phyloP scores from a whole-genome alignment of 1,140 invertebrate species.

The Scaptomyza montana region DNA sequence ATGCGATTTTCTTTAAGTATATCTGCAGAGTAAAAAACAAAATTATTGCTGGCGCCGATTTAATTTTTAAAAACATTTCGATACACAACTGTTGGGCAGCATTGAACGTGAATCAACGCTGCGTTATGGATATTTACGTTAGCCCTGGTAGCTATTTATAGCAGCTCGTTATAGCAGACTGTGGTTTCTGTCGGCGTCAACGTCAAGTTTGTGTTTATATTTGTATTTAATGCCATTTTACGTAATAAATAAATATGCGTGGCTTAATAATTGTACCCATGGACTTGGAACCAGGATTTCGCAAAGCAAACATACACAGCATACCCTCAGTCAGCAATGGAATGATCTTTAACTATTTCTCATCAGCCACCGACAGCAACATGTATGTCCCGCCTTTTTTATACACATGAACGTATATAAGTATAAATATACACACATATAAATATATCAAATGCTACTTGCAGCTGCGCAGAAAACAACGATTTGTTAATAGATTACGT shows the following conservation, averaged over 20 bases:
- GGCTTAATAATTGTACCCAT: conserved; percentile 75
- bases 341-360: conserved; percentile 67
- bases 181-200: conserved; percentile 2
- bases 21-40: conserved; percentile 49
- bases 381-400: conserved; percentile 44
- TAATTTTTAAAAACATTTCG: not conserved
- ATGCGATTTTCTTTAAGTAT: conserved; percentile 77
- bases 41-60: conserved; percentile 19
- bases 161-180: conserved; percentile 18
- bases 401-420: too few species aligned
- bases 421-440: not conserved
- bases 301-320: conserved; percentile 68
- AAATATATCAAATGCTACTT: not conserved
- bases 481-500: conserved; percentile 75
- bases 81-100: conserved; percentile 27
- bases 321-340: conserved; percentile 61
- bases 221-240: not conserved
- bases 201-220: not conserved
- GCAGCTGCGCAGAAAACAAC: conserved; percentile 45
- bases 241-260: conserved; percentile 36
- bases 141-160: conserved; percentile 45
- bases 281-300: conserved; percentile 73
- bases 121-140: not conserved
- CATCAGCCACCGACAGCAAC: conserved; percentile 40
- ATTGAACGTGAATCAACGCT: conserved; percentile 5